Base-by-base conservation (phyloP, 2,797 vertebrate genomes). In the Halcyon smyrnensis region DNA sequence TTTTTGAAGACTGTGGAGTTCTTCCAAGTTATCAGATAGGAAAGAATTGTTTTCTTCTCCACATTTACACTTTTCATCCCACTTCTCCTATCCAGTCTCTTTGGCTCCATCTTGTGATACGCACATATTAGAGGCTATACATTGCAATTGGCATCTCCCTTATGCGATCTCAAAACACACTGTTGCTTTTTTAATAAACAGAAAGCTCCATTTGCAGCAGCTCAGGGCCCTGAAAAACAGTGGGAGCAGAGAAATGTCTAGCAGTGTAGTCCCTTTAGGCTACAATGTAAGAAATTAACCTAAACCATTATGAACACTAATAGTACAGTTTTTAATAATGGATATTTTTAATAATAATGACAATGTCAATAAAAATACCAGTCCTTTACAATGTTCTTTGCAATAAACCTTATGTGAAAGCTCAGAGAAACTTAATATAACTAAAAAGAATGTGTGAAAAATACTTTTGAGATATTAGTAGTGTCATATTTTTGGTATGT, bases 31-130 rank as follows among this genome's bases (percentile, higher is more conserved):
- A 77, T 28, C 27, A 69, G 15, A 59, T 37, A 56, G 41, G 37
- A 87, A 88, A 87, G 24, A 54, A 41, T 28, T 73, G 27, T 51
- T 87, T 84, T 84, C 65, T 74, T 80, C 36, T 67, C 54, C 36
- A 39, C 57, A 69, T 12, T 91, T 90, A 79, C 2, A 34, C 51
- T 91, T 90, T 89, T 91, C 34, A 84, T 74, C 86, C 36, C 59
- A 30, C 14, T 78, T 88, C 70, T 76, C 41, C 56, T 92, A 69
- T 86, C 4, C 15, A 97, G 95, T 94, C 95, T 96, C 97, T 97
- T 97, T 97, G 78, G 96, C 96, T 97, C 97, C 95, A 97, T 97
- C 97, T 97, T 97, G 96, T 97, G 97, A 97, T 97, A 67, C 0
- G 15, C 74, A 87, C 0, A 2, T 69, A 96, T 94, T 79, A 95